phyloP scores from a whole-genome alignment of 2,113 vertebrate genomes.

The Odobenus rosmarus region DNA sequence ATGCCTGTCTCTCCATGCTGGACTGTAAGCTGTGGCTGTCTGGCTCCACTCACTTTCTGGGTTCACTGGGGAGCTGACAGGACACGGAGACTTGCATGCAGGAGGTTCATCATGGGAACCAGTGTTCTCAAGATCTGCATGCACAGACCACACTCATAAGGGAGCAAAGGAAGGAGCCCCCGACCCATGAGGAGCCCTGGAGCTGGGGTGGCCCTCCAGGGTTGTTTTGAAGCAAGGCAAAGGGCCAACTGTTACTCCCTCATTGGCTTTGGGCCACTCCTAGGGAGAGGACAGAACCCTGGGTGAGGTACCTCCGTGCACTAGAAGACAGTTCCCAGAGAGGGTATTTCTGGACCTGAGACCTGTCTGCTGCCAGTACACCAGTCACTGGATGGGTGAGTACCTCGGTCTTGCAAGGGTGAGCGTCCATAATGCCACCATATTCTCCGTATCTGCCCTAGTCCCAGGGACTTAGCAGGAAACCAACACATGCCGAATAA shows the following conservation, averaged over 20 bases:
- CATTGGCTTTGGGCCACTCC: background rate
- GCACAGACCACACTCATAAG: background rate
- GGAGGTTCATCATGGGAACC: too few species aligned
- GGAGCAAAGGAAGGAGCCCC: background rate
- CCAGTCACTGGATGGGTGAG: background rate
- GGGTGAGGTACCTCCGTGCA: background rate
- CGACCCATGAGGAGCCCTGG: background rate
- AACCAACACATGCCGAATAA: background rate
- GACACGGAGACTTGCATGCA: background rate
- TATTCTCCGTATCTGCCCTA: background rate
- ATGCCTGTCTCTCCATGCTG: background rate
- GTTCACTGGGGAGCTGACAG: background rate
- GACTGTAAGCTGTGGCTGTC: background rate
- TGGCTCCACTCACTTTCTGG: background rate
- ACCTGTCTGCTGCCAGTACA: background rate
- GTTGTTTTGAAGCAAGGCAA: background rate
- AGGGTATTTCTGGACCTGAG: background rate
- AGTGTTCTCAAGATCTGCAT: background rate
- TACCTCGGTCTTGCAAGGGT: background rate
- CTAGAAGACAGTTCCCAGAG: background rate
- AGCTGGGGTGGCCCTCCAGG: background rate
- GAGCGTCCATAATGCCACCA: background rate
- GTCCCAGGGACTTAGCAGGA: background rate
- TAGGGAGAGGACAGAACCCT: background rate
- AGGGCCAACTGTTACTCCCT: too few species aligned